Base-by-base conservation (phyloP, 2,888 invertebrate species). In the Neuroscelio doddi region DNA sequence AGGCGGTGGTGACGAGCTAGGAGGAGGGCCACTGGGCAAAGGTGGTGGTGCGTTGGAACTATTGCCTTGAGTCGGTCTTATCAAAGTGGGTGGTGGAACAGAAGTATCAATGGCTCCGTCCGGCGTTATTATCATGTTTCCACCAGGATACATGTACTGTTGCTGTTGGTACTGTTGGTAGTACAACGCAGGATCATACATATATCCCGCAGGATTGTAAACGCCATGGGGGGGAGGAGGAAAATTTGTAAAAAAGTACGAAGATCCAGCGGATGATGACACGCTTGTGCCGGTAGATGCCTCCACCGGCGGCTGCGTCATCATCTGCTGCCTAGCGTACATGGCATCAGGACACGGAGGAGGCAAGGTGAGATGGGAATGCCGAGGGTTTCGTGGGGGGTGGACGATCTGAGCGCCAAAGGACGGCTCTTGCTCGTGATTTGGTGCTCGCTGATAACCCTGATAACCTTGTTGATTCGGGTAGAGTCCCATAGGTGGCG, bases 1-100 rank as follows among this genome's bases (percentile, higher is more conserved):
- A 0, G 80, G 80, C 17, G 85, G 86, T n/a, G 87, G 91, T 9
- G 90, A 89, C 47, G 86, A 86, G 36, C 87, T 86, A 0, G 90
- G 90, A 26, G 90, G 90, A 7, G 90, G 89, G 71, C 87, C 88
- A 51, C 85, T 83, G 2, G 89, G 89, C 68, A 88, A 83, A 0
- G 89, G 89, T 45, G 85, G 86, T 44, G 79, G 80, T 14, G 34
- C 17, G 12, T 36, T 42, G 17, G 52, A 3, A 36, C 10, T 21
- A 14, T 36, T 10, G 7, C 12, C 15, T 15, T 15, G 36, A 47
- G 29, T 62, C 8, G 64, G 67, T 24, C 66, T 51, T 50, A 63
- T 64, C 12, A 81, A 51, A 46, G 69, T 68, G 1, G 83, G 83
- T 4, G 84, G 82, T 27, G 82, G 82, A n/a, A 81, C 71, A 49